Percentiles rank a stretch among this genome's conserved stretches.
phyloP scores from a whole-genome alignment of 2,888 invertebrate species.

The Meiosimyza platycephala region DNA sequence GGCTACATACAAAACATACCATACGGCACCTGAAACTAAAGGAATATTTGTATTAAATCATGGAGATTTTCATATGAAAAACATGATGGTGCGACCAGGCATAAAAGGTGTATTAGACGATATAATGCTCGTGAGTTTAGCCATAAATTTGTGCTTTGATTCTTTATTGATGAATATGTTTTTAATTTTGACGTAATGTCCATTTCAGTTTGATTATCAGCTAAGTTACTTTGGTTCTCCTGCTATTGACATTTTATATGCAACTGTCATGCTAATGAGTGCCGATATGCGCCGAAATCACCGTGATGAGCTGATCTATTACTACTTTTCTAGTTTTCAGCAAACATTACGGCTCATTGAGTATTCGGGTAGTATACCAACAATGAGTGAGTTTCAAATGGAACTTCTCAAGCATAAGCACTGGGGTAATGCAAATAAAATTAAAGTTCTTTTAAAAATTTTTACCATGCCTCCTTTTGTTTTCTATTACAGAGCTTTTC shows the following conservation, averaged over 20 bases:
- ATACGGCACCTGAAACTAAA: no score
- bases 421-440: neutral
- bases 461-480: no score
- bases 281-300: conserved; percentile 42
- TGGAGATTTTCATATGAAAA: conserved; percentile 50
- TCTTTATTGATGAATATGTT: no score
- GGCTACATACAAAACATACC: no score
- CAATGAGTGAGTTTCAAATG: conserved; percentile 43
- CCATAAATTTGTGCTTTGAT: no score
- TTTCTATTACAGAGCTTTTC: no score
- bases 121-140: conserved; percentile 17
- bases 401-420: conserved; percentile 29
- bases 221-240: conserved; percentile 48
- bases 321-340: conserved; percentile 49
- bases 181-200: no score
- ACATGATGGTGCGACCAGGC: conserved; percentile 44
- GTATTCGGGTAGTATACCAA: conserved; percentile 48
- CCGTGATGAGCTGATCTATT: conserved; percentile 48
- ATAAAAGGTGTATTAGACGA: conserved; percentile 32
- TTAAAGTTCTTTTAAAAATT: no score
- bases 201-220: conserved; percentile 51
- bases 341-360: conserved; percentile 47
- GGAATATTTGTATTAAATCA: conserved; percentile 45
- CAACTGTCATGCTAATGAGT: conserved; percentile 49
- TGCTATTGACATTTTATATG: conserved; percentile 47